Conservation (phyloP, 1,140 invertebrate species). For the Drosophila leontia region DNA sequence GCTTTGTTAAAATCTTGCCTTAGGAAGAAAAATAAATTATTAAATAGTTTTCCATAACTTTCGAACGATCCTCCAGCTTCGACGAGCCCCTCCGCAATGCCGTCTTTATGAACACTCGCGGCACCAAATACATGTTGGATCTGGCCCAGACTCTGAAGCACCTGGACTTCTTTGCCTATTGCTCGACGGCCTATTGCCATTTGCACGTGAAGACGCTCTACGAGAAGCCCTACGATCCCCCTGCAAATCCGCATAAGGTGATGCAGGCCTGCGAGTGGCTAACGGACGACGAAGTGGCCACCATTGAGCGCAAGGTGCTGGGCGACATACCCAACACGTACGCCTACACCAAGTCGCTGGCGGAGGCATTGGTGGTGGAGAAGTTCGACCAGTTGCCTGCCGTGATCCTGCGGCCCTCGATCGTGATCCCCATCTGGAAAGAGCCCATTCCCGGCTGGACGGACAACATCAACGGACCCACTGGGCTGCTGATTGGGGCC, state of each 20-base stretch:
- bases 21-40: neutral
- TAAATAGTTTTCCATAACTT: neutral
- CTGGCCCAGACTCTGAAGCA: conserved; percentile 91
- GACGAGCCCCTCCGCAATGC: conserved; percentile 91
- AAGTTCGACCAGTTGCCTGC: conserved; percentile 90
- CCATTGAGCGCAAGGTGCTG: conserved; percentile 88
- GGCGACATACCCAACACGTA: conserved; percentile 95
- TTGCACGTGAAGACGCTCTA: conserved; percentile 88
- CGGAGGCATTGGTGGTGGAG: conserved; percentile 93
- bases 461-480: conserved; percentile 96
- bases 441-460: conserved; percentile 96
- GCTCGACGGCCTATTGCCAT: conserved; percentile 89
- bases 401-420: conserved; percentile 95
- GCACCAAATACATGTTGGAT: conserved; percentile 90
- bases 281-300: conserved; percentile 90
- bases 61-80: conserved; percentile 85
- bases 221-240: conserved; percentile 93
- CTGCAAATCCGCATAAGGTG: conserved; percentile 94
- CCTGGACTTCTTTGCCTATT: conserved; percentile 88
- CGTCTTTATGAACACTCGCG: conserved; percentile 90
- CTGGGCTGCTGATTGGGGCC: conserved; percentile 88
- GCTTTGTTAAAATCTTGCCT: no score
- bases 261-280: conserved; percentile 96
- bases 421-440: conserved; percentile 93
- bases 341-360: conserved; percentile 95